Conservation (phyloP, 2,888 invertebrate genomes). For the Peribatodes rhomboidaria region DNA sequence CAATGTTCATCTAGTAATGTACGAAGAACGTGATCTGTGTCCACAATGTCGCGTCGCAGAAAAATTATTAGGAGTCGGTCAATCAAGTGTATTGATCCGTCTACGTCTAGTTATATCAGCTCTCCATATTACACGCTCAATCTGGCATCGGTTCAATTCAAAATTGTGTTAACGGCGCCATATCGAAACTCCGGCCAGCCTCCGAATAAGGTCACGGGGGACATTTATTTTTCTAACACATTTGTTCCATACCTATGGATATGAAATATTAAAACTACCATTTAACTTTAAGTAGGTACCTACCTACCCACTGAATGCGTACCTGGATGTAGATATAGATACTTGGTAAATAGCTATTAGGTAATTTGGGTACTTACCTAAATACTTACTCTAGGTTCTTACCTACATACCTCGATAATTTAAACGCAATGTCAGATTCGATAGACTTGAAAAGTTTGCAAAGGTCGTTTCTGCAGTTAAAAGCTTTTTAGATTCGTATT, state of each 20-base stretch:
- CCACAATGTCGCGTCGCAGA: constrained; percentile 14
- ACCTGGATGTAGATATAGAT: too few species aligned
- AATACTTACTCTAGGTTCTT: background rate
- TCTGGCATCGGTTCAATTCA: constrained; percentile 34
- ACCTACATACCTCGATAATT: background rate
- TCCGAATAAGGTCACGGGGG: constrained; percentile 11
- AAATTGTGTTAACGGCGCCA: constrained; percentile 23
- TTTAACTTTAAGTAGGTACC: background rate
- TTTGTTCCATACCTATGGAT: background rate
- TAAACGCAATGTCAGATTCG: background rate
- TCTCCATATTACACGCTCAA: constrained; percentile 31
- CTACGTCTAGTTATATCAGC: constrained; percentile 18
- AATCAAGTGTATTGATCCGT: constrained; percentile 26
- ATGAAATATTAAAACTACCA: background rate
- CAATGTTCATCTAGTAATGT: constrained; percentile 28
- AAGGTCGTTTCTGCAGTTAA: constrained; percentile 22
- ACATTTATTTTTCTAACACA: constrained; percentile 10
- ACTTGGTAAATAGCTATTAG: too few species aligned
- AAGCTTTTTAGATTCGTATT: constrained; percentile 28
- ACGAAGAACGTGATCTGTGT: constrained; percentile 23
- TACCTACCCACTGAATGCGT: background rate
- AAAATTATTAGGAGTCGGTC: constrained; percentile 9
- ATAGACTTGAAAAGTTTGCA: constrained; percentile 16
- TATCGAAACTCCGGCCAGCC: constrained; percentile 22
- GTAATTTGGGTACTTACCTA: too few species aligned